Evolutionary conservation across 2,113 vertebrate species (phyloP).

Genomic region (Bubo scandiacus): DNA sequence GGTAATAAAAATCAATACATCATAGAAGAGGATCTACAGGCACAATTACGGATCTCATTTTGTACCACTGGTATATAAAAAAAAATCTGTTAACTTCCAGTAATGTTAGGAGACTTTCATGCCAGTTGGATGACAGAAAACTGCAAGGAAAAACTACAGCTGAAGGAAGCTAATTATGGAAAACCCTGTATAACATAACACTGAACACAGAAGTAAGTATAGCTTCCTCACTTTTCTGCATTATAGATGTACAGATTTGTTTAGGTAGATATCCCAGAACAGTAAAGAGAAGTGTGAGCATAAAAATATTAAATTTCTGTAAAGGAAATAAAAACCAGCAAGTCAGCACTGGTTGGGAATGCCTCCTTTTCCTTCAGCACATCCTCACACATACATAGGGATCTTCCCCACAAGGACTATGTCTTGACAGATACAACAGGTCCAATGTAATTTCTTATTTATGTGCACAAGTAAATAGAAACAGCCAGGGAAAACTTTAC

Average conservation of each 20-base stretch:
- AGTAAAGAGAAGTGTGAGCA: neutral
- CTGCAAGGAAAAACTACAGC: neutral
- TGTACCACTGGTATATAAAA: neutral
- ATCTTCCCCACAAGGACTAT: neutral
- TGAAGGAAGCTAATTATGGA: neutral
- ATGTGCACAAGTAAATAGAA: neutral
- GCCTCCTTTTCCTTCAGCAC: neutral
- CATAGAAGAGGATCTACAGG: neutral
- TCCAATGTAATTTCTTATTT: neutral
- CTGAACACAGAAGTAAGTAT: neutral
- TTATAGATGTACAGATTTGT: neutral
- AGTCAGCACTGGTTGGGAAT: neutral
- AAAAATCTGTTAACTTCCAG: neutral
- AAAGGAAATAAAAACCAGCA: neutral
- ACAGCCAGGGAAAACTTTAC: neutral
- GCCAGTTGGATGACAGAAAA: neutral
- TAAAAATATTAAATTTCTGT: neutral
- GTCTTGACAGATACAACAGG: neutral
- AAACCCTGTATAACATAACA: neutral
- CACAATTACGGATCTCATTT: neutral
- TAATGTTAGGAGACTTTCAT: neutral
- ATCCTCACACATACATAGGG: fast-evolving
- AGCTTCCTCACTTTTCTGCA: neutral
- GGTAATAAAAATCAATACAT: neutral
- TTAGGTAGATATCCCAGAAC: neutral